These are phyloP conservation scores for Felis catus DNA, from an alignment of 2,113 vertebrate species.

Conservation along the genomic window F.catus_Fca126_mat1.0 CM031424.1:58947001-58947500, in stretches of 20 bases:
- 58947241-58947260: conserved; percentile 27
- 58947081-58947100: neutral
- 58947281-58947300: conserved; percentile 43
- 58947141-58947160: neutral
- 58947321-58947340: conserved; percentile 37
- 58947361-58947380: conserved; percentile 15
- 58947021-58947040: neutral
- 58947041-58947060: neutral
- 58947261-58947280: neutral
- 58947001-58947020: neutral
- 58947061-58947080: neutral
- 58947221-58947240: conserved; percentile 21
- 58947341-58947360: neutral
- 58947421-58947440: neutral
- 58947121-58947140: neutral
- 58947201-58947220: neutral
- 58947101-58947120: neutral
- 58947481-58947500: neutral
- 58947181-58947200: neutral
- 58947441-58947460: neutral
- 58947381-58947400: conserved; percentile 31
- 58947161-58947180: neutral
- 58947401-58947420: neutral
- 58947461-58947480: neutral
- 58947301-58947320: neutral